phyloP scores from a whole-genome alignment of 2,888 invertebrate genomes.

The Cantharis nigra region DNA sequence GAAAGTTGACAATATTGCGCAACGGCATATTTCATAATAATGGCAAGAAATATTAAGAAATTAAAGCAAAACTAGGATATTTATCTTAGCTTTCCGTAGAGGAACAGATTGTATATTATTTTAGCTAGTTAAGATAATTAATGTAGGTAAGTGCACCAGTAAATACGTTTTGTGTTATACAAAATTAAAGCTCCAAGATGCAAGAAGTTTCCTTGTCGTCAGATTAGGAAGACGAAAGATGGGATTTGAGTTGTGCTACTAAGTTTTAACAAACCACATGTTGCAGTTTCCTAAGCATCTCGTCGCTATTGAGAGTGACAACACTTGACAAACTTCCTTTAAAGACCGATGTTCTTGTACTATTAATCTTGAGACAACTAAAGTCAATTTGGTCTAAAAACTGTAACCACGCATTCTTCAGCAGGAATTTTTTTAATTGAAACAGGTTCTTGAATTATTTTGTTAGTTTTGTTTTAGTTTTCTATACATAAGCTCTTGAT shows the following conservation, averaged over 20 bases:
- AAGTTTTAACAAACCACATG: conserved; percentile 51
- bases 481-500: not conserved
- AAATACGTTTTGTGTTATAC: conserved; percentile 6
- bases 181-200: conserved; percentile 24
- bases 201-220: conserved; percentile 38
- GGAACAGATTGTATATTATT: conserved; percentile 6
- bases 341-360: conserved; percentile 36
- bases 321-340: conserved; percentile 47
- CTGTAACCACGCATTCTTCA: not conserved
- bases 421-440: not conserved
- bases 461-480: not conserved
- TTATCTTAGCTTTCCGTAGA: not conserved
- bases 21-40: not conserved
- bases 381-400: conserved; percentile 14
- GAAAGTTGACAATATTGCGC: not conserved
- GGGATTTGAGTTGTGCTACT: conserved; percentile 43
- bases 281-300: conserved; percentile 46
- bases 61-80: not conserved
- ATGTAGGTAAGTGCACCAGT: conserved; percentile 14
- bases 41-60: not conserved
- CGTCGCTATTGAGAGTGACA: conserved; percentile 43
- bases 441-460: not conserved
- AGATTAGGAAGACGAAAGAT: conserved; percentile 44
- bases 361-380: conserved; percentile 20
- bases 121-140: conserved; percentile 7